Conservation (phyloP, 2,797 vertebrate genomes). For the Malacoraja senta region DNA sequence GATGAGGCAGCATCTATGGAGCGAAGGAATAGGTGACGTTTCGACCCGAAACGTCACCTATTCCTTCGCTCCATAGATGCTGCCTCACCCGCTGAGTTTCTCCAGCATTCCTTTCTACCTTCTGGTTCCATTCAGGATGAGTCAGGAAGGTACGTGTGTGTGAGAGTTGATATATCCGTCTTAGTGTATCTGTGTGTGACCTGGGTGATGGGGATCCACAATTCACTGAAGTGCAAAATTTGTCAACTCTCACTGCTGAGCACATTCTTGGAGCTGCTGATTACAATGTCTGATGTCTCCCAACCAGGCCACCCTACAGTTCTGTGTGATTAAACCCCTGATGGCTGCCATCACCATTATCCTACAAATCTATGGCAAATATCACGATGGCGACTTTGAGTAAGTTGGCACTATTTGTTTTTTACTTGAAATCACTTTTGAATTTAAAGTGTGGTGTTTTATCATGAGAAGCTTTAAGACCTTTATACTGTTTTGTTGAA, state of each 20-base stretch:
- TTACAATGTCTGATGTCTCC: not conserved
- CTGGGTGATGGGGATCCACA: not conserved
- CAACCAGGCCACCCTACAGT: constrained; percentile 87
- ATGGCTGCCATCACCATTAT: constrained; percentile 87
- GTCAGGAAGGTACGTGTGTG: no score
- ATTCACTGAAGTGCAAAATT: not conserved
- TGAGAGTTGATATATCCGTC: no score
- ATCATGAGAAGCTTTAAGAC: not conserved
- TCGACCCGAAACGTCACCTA: no score
- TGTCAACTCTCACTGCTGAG: not conserved
- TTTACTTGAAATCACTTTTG: not conserved
- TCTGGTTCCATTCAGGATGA: no score
- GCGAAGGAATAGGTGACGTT: no score
- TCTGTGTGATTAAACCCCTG: constrained; percentile 91
- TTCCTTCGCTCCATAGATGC: no score
- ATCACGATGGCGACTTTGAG: constrained; percentile 94
- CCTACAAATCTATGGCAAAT: constrained; percentile 87
- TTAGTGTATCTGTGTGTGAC: not conserved
- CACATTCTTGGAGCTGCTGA: not conserved
- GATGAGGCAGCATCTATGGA: no score
- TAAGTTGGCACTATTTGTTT: constrained; percentile 56
- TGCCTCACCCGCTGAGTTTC: no score
- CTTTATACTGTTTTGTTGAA: not conserved
- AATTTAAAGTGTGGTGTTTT: not conserved
- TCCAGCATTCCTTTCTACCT: no score